A percentile compares a stretch with the other conserved stretches of the same genome.
Conservation (phyloP, 2,888 invertebrate species). For the Eupithecia inturbata region DNA sequence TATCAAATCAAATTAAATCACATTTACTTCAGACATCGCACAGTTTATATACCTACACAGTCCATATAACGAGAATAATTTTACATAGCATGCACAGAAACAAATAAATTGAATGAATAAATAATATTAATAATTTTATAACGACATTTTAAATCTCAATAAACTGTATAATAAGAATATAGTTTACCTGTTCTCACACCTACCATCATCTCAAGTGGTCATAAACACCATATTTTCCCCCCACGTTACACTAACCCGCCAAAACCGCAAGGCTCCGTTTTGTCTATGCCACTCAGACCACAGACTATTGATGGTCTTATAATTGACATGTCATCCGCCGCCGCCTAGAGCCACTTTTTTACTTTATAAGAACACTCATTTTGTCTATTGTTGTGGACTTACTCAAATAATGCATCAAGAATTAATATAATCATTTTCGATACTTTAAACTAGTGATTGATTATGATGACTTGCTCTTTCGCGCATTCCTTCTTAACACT, state of each 20-base stretch:
- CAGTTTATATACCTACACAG: too few species aligned
- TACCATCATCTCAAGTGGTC: not conserved
- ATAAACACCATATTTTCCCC: not conserved
- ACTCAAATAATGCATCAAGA: conserved; percentile 79
- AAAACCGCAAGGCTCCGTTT: conserved; percentile 58
- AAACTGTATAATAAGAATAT: too few species aligned
- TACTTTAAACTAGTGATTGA: conserved; percentile 80
- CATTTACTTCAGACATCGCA: too few species aligned
- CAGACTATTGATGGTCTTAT: conserved; percentile 73
- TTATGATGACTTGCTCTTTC: conserved; percentile 74
- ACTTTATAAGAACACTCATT: conserved; percentile 70
- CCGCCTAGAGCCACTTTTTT: conserved; percentile 58
- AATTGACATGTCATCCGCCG: conserved; percentile 80
- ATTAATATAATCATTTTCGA: conserved; percentile 82
- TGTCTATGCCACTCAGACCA: conserved; percentile 62
- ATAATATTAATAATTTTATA: too few species aligned
- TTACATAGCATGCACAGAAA: too few species aligned
- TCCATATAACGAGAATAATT: too few species aligned
- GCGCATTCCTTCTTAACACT: conserved; percentile 33
- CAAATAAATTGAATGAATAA: too few species aligned
- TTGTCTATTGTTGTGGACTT: conserved; percentile 73
- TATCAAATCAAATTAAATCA: too few species aligned
- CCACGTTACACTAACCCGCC: conserved; percentile 47
- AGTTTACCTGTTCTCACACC: not conserved
- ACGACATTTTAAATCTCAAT: too few species aligned